Evolutionary conservation across 1,140 invertebrate species (phyloP).

Genomic region (Cyphomyrmex costatus): DNA sequence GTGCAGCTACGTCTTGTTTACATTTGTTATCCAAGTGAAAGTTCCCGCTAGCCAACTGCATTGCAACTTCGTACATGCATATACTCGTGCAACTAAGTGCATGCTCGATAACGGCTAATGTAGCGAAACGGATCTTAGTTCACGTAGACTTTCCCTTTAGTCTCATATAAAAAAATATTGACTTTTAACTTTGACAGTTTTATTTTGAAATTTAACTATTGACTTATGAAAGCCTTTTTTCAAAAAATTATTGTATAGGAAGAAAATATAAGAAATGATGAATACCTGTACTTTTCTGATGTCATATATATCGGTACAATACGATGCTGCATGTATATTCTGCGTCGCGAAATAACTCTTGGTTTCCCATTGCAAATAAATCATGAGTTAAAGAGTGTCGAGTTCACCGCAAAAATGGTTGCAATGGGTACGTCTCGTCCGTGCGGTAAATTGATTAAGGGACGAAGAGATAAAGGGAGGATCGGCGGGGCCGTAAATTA

Average conservation of each 20-base stretch:
- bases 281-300: background rate
- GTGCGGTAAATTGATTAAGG: slow-evolving; percentile 66
- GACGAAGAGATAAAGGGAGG: background rate
- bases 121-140: slow-evolving; percentile 12
- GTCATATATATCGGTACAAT: background rate
- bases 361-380: slow-evolving; percentile 7
- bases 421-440: slow-evolving; percentile 3
- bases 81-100: background rate
- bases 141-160: slow-evolving; percentile 6
- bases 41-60: slow-evolving; percentile 56
- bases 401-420: slow-evolving; percentile 10
- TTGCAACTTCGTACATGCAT: slow-evolving; percentile 37
- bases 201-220: slow-evolving; percentile 2
- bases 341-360: slow-evolving; percentile 24
- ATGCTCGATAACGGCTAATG: slow-evolving; percentile 8
- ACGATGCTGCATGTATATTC: background rate
- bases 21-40: slow-evolving; percentile 72
- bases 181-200: background rate
- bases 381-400: slow-evolving; percentile 13
- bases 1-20: slow-evolving; percentile 70
- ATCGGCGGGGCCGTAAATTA: slow-evolving; percentile 62
- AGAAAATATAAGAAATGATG: background rate
- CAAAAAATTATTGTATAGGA: background rate
- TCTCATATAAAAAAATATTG: background rate
- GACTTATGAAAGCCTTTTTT: too few species aligned